Percentiles rank a stretch among this genome's conserved stretches.
phyloP scores from a whole-genome alignment of 2,797 vertebrate genomes.

The Bradypodion ventrale region DNA sequence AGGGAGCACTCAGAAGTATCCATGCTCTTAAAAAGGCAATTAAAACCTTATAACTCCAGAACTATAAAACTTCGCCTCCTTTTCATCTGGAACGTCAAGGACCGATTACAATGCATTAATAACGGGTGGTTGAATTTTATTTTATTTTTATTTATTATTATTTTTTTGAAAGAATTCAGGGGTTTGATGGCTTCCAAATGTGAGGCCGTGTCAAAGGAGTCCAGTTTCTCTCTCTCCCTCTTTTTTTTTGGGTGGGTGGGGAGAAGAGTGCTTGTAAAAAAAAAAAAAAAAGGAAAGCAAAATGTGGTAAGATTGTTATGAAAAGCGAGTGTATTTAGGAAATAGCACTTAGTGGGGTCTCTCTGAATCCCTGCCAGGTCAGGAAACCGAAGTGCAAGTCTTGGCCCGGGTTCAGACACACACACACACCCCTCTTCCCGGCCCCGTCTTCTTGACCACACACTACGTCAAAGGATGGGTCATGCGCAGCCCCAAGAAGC shows the following conservation, averaged over 20 bases:
- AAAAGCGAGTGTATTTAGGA: constrained; percentile 90
- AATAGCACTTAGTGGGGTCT: constrained; percentile 90
- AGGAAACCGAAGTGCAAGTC: constrained; percentile 91
- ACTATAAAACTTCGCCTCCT: constrained; percentile 84
- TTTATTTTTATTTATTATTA: too few relatives aligned
- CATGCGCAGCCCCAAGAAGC: constrained; percentile 72
- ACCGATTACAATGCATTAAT: constrained; percentile 93
- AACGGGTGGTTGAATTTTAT: constrained; percentile 59
- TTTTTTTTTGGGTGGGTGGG: constrained; percentile 44
- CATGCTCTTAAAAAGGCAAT: constrained; percentile 84
- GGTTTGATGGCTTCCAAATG: constrained; percentile 93
- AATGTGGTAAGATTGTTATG: constrained; percentile 88
- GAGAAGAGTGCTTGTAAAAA: constrained; percentile 85
- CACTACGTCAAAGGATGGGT: constrained; percentile 83
- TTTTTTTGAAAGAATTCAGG: constrained; percentile 93
- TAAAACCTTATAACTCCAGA: constrained; percentile 83
- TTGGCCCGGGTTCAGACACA: constrained; percentile 84
- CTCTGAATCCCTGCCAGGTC: constrained; percentile 90
- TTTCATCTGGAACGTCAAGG: constrained; percentile 91
- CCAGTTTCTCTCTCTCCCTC: not conserved
- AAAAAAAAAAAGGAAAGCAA: constrained; percentile 71
- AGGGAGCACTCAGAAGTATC: constrained; percentile 83
- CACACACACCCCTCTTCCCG: constrained; percentile 60
- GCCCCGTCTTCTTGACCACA: constrained; percentile 82
- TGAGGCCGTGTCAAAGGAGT: constrained; percentile 81